Evolutionary conservation across 2,797 vertebrate species (phyloP), one percentile per base, ranked within the genome.

Genomic region (Monodelphis domestica): DNA sequence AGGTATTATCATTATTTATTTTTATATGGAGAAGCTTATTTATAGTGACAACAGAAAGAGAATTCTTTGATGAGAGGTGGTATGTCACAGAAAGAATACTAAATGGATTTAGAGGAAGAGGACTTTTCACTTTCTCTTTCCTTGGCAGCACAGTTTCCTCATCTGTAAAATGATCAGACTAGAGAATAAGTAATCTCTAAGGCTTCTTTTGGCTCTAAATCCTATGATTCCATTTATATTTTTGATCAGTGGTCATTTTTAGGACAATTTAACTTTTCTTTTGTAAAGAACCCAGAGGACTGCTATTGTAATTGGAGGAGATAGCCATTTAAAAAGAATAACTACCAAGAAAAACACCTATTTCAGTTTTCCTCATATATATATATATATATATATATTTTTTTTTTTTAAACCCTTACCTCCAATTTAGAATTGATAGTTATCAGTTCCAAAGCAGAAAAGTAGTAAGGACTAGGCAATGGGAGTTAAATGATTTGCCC

Each of bases 281-380:
- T 45, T 45, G n/a, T 45, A 45, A 78, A 9, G 21, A 78, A 3
- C 21, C 84, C 45, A 0, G 54, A 90, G 29, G 12, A 4, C 89
- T 91, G 50, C 15, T 38, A 38, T 91, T 91, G 91, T 38, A 87
- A 33, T 54, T 51, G 52, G 92, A 87, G 50, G 53, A 55, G 45
- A 24, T 52, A 70, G 91, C 57, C 90, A 38, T 93, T 95, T 95
- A 95, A 90, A 96, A 88, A 94, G 91, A 55, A 15, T 63, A 63
- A 38, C 38, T 70, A 63, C n/a, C n/a, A 21, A 91, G 54, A 96
- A 94, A 91, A 95, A 88, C 6, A 88, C 70, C 63, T 28, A 88
- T 95, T 96, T 97, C 89, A 91, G 90, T 84, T 95, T 93, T 51
- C 70, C 17, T 70, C 15, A 38, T 50, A 63, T n/a, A n/a, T n/a